Conservation (phyloP, 2,113 vertebrate genomes). For the Tympanuchus pallidicinctus region DNA sequence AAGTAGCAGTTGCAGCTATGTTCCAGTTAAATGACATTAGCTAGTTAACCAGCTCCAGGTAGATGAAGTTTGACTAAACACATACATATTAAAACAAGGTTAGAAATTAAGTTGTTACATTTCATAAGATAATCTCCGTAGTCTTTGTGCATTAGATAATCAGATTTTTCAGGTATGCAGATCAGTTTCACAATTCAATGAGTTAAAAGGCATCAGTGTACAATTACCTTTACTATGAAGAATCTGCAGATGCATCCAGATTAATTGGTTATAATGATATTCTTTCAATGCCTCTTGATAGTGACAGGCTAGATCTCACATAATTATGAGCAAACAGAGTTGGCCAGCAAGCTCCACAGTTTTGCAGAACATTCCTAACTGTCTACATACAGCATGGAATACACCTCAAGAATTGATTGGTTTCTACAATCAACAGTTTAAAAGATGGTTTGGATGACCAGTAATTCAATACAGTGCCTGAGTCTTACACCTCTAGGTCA, state of each 20-base stretch:
- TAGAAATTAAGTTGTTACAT: neutral
- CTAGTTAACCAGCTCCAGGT: neutral
- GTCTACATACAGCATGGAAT: neutral
- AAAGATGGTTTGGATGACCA: conserved; percentile 18
- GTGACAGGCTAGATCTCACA: neutral
- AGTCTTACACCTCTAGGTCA: conserved; percentile 43
- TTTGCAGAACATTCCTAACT: conserved; percentile 33
- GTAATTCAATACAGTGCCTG: conserved; percentile 1
- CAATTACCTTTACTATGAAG: neutral
- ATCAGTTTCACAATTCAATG: neutral
- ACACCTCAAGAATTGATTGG: conserved; percentile 28
- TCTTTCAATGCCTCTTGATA: neutral
- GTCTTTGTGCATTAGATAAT: no score
- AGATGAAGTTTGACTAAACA: neutral
- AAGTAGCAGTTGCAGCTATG: neutral
- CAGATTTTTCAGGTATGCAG: neutral
- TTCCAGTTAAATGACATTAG: neutral
- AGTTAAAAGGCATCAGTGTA: neutral
- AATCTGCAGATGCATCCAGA: neutral
- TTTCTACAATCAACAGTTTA: conserved; percentile 32
- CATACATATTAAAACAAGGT: neutral
- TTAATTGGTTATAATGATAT: neutral
- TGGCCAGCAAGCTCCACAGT: neutral
- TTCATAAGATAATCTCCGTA: neutral
- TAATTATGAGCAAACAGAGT: neutral